Conservation (phyloP, 2,113 vertebrate genomes). For the Danio rerio region GRCz12tu NC_133195.1:34857001-34857500, state of each 20-base stretch:
- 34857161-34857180: slow-evolving; percentile 62
- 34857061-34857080: slow-evolving; percentile 99
- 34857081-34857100: slow-evolving; percentile 99
- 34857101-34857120: slow-evolving; percentile 93
- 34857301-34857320: slow-evolving; percentile 53
- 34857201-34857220: slow-evolving; percentile 25
- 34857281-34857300: slow-evolving; percentile 43
- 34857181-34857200: slow-evolving; percentile 54
- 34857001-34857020: slow-evolving; percentile 98
- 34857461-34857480: slow-evolving; percentile 42
- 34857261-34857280: slow-evolving; percentile 13
- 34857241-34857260: slow-evolving; percentile 44
- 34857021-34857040: slow-evolving; percentile 97
- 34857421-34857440: slow-evolving; percentile 46
- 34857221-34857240: slow-evolving; percentile 37
- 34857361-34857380: slow-evolving; percentile 65
- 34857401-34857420: slow-evolving; percentile 27
- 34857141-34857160: slow-evolving; percentile 63
- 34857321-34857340: slow-evolving; percentile 68
- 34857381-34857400: slow-evolving; percentile 48
- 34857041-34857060: slow-evolving; percentile 93
- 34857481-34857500: slow-evolving; percentile 42
- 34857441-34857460: slow-evolving; percentile 45
- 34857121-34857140: slow-evolving; percentile 75
- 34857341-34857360: slow-evolving; percentile 70